A percentile compares a stretch with the other conserved stretches of the same genome.
phyloP scores from a whole-genome alignment of 2,113 vertebrate genomes.

The Aphelocoma coerulescens region DNA sequence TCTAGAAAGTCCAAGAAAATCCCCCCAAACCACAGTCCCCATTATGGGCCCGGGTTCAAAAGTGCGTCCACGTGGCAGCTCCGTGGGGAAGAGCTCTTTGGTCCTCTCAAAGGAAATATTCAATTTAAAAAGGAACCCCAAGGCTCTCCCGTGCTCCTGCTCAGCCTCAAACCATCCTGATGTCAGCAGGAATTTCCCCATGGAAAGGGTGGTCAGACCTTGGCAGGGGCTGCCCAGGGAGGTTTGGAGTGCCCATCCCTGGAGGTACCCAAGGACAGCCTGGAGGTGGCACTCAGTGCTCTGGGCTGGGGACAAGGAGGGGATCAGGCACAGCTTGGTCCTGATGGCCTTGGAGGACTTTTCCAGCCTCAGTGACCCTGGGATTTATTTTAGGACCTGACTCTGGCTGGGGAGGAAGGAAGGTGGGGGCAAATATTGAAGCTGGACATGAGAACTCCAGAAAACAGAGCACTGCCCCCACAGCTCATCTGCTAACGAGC shows the following conservation, averaged over 20 bases:
- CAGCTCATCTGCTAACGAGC: fast-evolving
- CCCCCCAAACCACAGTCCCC: neutral
- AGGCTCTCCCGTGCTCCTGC: fast-evolving
- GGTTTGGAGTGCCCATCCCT: neutral
- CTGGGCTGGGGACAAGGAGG: neutral
- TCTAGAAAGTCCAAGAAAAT: neutral
- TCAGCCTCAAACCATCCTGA: neutral
- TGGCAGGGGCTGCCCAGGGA: neutral
- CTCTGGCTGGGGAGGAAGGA: neutral
- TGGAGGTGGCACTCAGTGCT: neutral
- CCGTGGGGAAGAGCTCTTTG: neutral
- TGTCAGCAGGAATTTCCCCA: neutral
- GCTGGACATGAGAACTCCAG: neutral
- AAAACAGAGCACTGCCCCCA: fast-evolving
- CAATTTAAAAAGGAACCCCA: neutral
- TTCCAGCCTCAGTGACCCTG: neutral
- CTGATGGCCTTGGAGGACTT: fast-evolving
- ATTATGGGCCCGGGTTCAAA: neutral
- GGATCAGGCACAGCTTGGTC: fast-evolving
- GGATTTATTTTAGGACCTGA: fast-evolving
- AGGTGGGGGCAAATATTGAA: neutral
- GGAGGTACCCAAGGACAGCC: fast-evolving
- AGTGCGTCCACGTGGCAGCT: fast-evolving
- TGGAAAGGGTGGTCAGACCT: fast-evolving
- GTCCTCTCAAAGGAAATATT: neutral